Conservation (phyloP, 2,888 invertebrate genomes). For the Gymnosoma rotundatum region DNA sequence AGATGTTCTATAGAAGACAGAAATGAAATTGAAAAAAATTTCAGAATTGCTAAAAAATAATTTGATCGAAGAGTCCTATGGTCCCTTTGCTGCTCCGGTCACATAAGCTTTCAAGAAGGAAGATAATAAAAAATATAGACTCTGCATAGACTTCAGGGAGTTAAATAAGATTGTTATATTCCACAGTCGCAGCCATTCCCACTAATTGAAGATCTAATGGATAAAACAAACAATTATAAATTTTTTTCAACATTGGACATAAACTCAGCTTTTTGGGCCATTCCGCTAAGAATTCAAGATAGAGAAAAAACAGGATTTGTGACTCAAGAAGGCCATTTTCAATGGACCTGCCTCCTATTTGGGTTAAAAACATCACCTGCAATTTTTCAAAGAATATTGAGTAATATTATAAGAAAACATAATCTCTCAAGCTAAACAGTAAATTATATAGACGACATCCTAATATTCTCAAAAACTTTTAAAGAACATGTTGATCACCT, state of each 20-base stretch:
- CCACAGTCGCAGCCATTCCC: slow-evolving; percentile 71
- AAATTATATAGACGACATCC: slow-evolving; percentile 71
- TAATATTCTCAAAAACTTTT: slow-evolving; percentile 68
- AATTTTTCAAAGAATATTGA: slow-evolving; percentile 70
- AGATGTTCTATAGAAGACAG: slow-evolving; percentile 68
- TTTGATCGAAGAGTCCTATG: slow-evolving; percentile 67
- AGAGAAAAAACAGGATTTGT: slow-evolving; percentile 69
- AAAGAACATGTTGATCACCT: slow-evolving; percentile 55
- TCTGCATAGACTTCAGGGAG: too few species aligned
- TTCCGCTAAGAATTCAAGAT: slow-evolving; percentile 66
- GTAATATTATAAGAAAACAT: slow-evolving; percentile 68
- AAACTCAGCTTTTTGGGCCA: slow-evolving; percentile 69
- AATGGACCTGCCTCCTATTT: slow-evolving; percentile 70
- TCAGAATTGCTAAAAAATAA: slow-evolving; percentile 38
- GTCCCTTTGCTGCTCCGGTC: slow-evolving; percentile 70
- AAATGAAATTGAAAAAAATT: slow-evolving; percentile 66
- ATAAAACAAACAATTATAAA: slow-evolving; percentile 61
- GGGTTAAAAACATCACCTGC: slow-evolving; percentile 68
- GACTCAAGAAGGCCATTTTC: slow-evolving; percentile 71
- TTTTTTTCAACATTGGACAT: slow-evolving; percentile 66
- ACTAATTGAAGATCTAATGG: slow-evolving; percentile 64
- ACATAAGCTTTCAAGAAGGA: slow-evolving; percentile 70
- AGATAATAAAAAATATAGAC: too few species aligned
- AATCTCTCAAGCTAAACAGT: slow-evolving; percentile 63
- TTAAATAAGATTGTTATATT: slow-evolving; percentile 67